Conservation (phyloP, 2,113 vertebrate species). For the Dromaius novaehollandiae region DNA sequence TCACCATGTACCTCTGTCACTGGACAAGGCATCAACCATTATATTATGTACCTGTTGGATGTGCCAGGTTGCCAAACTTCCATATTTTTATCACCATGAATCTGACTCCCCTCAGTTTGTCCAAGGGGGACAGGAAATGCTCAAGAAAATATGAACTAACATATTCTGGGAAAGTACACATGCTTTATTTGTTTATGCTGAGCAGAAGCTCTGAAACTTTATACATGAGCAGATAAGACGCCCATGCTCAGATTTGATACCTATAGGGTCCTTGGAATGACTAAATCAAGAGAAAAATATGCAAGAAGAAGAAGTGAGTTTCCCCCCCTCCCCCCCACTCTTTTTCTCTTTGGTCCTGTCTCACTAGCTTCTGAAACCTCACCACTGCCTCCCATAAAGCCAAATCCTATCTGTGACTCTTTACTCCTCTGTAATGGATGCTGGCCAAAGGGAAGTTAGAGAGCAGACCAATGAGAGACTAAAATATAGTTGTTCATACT, state of each 20-base stretch:
- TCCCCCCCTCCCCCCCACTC: background rate
- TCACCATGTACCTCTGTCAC: background rate
- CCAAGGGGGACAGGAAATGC: background rate
- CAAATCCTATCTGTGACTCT: rapidly evolving
- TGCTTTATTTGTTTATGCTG: background rate
- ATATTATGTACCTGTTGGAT: background rate
- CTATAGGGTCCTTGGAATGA: background rate
- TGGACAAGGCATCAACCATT: background rate
- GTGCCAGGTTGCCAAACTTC: background rate
- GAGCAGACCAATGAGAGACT: background rate
- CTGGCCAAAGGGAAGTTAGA: background rate
- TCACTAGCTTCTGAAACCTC: background rate
- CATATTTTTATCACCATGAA: rapidly evolving
- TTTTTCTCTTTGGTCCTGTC: background rate
- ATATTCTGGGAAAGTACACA: background rate
- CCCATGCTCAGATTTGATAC: background rate
- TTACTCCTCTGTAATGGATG: rapidly evolving
- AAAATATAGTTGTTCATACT: background rate
- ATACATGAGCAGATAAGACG: background rate
- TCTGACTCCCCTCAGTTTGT: background rate
- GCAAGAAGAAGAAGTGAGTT: background rate
- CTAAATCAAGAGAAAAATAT: slow-evolving; percentile 3
- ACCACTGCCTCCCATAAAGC: background rate
- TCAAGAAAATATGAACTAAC: background rate
- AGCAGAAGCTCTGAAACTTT: slow-evolving; percentile 1